Base-by-base conservation (phyloP, 2,888 invertebrate species). In the Dasysyrphus tricinctus region DNA sequence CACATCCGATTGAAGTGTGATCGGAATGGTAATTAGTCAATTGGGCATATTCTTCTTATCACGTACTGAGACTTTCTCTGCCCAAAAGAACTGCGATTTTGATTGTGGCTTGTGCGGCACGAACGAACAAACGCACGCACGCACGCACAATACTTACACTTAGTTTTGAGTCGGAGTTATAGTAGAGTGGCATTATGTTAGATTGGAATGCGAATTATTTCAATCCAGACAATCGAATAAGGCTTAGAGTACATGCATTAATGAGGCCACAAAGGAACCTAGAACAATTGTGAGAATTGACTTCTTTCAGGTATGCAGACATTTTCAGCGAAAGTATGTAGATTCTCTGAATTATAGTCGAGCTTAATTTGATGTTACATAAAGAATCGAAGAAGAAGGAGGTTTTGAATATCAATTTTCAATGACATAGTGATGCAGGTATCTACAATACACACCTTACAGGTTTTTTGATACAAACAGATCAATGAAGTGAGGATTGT, bases 61-160 rank as follows among this genome's bases (percentile, higher is more conserved):
- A 86, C 86, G 86, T 86, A 79, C 78, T 19, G n/a, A 51, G 49
- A 70, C 86, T 86, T 86, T 86, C 86, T 86, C 86, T 82, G 86
- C 73, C 85, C 77, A 81, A 85, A 85, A 85, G 85, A 85, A 85
- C 63, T 54, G 81, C 67, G 54, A 67, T 73, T 65, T 78, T 82
- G 73, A 82, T 34, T n/a, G 54, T 29, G 34, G n/a, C 32, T 54
- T 47, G 51, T 61, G 49, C 61, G 56, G 2, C 63, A 11, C 4
- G 3, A n/a, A 44, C 42, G 29, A 8, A 59, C 49, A 39, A 11
- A 32, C 14, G 16, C 19, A 34, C 49, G 47, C 14, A 32, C 14
- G 16, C 19, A 34, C 49, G 32, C 16, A 39, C 67, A 14, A 1
- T 12, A 29, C 3, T n/a, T 0, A 5, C 8, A 63, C 32, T 49